These are phyloP conservation scores for Emys orbicularis DNA, from an alignment of 2,797 vertebrate genomes.

Conservation along the genomic window DNA sequence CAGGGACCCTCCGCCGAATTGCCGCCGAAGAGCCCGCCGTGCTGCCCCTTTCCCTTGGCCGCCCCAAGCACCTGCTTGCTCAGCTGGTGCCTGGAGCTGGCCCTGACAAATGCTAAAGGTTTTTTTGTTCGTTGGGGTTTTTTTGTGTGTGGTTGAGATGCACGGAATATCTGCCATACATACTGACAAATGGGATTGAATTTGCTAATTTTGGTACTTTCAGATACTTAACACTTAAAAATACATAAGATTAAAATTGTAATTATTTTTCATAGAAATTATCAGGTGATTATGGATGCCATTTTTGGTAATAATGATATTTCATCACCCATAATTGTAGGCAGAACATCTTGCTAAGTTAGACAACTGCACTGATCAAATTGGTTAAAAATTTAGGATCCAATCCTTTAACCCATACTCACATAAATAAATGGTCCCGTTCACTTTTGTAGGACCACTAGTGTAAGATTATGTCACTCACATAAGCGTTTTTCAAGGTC, in stretches of 20 bases:
- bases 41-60: too few species aligned
- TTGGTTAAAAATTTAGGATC: neutral
- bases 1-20: too few species aligned
- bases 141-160: neutral
- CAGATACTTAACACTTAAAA: fast-evolving
- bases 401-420: neutral
- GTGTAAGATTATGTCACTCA: neutral
- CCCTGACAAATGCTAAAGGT: too few species aligned
- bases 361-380: neutral
- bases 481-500: neutral
- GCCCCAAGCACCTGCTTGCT: too few species aligned
- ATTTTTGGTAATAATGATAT: neutral
- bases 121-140: too few species aligned
- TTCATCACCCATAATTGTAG: neutral
- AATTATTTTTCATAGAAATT: neutral
- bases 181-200: too few species aligned
- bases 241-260: too few species aligned
- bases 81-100: too few species aligned
- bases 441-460: neutral
- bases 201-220: neutral
- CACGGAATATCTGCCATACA: neutral
- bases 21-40: too few species aligned
- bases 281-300: neutral
- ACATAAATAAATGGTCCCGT: neutral
- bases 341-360: neutral